Evolutionary conservation across 2,888 invertebrate genomes (phyloP), one percentile per base, ranked within the genome.

Genomic region (Nemotelus nigrinus): DNA sequence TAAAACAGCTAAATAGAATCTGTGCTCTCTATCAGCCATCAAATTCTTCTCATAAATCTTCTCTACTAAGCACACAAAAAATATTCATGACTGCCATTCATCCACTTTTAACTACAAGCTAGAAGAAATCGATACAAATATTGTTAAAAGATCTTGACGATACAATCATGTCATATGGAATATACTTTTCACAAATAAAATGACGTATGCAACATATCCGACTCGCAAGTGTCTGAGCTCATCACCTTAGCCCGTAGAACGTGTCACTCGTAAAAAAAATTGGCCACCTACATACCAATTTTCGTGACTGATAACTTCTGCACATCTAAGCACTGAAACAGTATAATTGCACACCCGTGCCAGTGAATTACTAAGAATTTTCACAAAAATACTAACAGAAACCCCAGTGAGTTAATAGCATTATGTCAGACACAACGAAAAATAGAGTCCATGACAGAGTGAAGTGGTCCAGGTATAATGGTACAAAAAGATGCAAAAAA

Each of bases 401-500:
- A 74, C 74, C 74, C 74, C 48, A 48, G 43, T 10, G 74, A 74
- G 74, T 60, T 74, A 74, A 74, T 74, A 74, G 74, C 63, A 74
- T 74, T 74, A 74, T 60, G 74, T 60, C 74, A 70, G 60, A 41
- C 48, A 60, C 5, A 60, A 43, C 48, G 50, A 68, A 68, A 74
- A 63, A 74, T 63, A 55, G 57, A 72, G 76, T 72, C 76, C 76
- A 25, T 76, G 78, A 78, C 78, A 78, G 71, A 57, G 58, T 76
- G 76, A 71, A 78, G 78, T 78, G 78, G 71, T 50, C 63, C 74
- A 74, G 74, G 74, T 74, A 74, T 47, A 72, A 58, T 72, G 45
- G 43, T 41, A 70, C 55, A 39, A 60, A 60, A 78, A 53, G 77
- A 78, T 71, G 72, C 64, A 63, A 71, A 71, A 77, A 48, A 58